Percentiles rank a stretch among this genome's conserved stretches.
phyloP scores from a whole-genome alignment of 2,888 invertebrate species.

The Agonopterix subpropinquella region DNA sequence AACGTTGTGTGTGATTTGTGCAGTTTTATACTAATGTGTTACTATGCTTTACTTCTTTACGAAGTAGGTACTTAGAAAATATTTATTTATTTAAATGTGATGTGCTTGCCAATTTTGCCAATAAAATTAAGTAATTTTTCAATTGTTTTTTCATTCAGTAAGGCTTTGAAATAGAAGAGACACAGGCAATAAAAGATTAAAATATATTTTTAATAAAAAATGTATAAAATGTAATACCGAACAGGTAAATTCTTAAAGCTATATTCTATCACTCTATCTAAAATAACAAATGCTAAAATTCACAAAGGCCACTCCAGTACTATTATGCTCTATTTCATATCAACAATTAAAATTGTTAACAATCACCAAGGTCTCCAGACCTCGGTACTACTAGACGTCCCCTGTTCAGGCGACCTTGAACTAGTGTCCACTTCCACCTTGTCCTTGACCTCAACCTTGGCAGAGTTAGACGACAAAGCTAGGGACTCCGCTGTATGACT shows the following conservation, averaged over 20 bases:
- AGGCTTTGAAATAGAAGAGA: not conserved
- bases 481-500: constrained; percentile 63
- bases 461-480: constrained; percentile 38
- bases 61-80: not conserved
- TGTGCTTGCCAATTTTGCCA: constrained; percentile 15
- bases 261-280: constrained; percentile 4
- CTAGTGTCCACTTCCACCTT: constrained; percentile 41
- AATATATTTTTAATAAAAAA: constrained; percentile 13
- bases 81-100: constrained; percentile 8
- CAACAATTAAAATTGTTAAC: not conserved
- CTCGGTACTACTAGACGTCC: constrained; percentile 44
- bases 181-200: not conserved
- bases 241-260: constrained; percentile 57
- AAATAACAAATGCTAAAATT: too few species aligned
- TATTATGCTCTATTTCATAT: not conserved
- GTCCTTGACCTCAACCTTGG: constrained; percentile 16
- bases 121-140: constrained; percentile 14
- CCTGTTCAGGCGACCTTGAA: constrained; percentile 50
- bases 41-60: too few species aligned
- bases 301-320: too few species aligned
- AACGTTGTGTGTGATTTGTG: not conserved
- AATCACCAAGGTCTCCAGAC: constrained; percentile 68
- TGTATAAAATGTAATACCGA: constrained; percentile 11
- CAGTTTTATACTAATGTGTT: not conserved
- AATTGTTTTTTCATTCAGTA: constrained; percentile 3